These are phyloP conservation scores for Arctopsyche grandis DNA, from an alignment of 1,140 invertebrate species.

Conservation along the genomic window DNA sequence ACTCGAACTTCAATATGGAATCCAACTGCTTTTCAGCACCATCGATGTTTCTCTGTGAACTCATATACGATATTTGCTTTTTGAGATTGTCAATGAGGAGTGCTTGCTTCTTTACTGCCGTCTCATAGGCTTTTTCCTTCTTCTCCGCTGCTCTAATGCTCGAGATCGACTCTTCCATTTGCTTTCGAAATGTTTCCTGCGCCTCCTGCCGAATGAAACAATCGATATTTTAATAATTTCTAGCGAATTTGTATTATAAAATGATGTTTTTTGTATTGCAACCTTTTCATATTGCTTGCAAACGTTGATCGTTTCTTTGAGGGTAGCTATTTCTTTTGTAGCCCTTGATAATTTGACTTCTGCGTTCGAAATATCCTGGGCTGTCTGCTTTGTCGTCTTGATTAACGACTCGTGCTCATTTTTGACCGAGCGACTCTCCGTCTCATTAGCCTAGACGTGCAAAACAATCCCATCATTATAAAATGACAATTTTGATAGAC, in stretches of 20 bases:
- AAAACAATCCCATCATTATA: neutral
- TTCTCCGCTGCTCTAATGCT: slow-evolving; percentile 35
- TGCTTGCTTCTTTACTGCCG: slow-evolving; percentile 41
- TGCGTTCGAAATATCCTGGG: slow-evolving; percentile 17
- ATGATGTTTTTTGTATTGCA: neutral
- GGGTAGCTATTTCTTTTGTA: slow-evolving; percentile 33
- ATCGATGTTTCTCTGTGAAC: neutral
- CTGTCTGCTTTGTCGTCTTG: slow-evolving; percentile 30
- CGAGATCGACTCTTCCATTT: slow-evolving; percentile 33
- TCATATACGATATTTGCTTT: slow-evolving; percentile 41
- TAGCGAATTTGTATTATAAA: neutral
- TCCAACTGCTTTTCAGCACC: slow-evolving; percentile 41
- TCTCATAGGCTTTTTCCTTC: slow-evolving; percentile 18
- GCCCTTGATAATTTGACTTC: slow-evolving; percentile 37
- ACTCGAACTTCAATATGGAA: slow-evolving; percentile 27
- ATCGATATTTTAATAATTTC: neutral
- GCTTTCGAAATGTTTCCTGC: slow-evolving; percentile 21
- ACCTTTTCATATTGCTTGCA: slow-evolving; percentile 44
- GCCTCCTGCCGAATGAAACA: slow-evolving; percentile 29
- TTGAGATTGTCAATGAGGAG: slow-evolving; percentile 48
- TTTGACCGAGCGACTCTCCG: slow-evolving; percentile 28
- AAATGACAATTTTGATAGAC: neutral
- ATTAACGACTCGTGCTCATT: slow-evolving; percentile 17
- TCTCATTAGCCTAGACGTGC: slow-evolving; percentile 19
- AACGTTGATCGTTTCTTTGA: slow-evolving; percentile 38